phyloP scores from a whole-genome alignment of 30 jellyfish, hydroid and myxozoan species.

The Aurelia aurita complex sp. Pacific region DNA sequence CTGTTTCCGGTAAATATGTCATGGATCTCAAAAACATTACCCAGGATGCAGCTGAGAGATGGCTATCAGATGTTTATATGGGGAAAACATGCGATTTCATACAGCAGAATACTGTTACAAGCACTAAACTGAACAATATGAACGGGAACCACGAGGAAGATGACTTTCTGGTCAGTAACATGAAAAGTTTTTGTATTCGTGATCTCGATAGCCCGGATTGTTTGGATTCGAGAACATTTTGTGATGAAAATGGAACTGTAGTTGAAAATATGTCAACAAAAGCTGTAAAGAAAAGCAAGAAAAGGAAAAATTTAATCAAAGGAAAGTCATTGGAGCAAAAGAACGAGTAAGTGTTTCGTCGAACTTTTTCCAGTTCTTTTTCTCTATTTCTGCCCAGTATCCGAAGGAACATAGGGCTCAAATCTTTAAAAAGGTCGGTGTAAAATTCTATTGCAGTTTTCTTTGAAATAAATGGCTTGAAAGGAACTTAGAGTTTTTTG shows the following conservation, averaged over 20 bases:
- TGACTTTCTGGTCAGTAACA: background rate
- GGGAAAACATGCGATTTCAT: background rate
- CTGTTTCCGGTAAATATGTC: conserved; percentile 11
- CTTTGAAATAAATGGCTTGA: too few species aligned
- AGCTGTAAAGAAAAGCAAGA: conserved; percentile 7
- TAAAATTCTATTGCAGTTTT: too few species aligned
- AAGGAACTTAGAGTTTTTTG: too few species aligned
- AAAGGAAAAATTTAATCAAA: background rate
- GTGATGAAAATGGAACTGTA: conserved; percentile 18
- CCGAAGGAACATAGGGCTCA: too few species aligned
- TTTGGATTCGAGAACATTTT: conserved; percentile 8
- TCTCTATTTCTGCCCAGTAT: too few species aligned
- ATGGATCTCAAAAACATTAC: conserved; percentile 12
- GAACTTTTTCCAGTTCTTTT: too few species aligned
- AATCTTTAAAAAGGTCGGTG: too few species aligned
- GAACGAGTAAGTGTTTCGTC: too few species aligned
- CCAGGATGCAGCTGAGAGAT: conserved; percentile 17
- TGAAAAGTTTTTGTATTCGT: conserved; percentile 36
- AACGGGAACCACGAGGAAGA: background rate
- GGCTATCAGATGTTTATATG: conserved; percentile 48
- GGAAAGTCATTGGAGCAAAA: too few species aligned
- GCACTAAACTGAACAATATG: too few species aligned
- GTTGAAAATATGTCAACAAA: background rate
- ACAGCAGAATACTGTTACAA: too few species aligned
- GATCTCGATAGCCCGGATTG: conserved; percentile 52